Conservation (phyloP, 1,140 invertebrate genomes). For the Apolygus lucorum region DNA sequence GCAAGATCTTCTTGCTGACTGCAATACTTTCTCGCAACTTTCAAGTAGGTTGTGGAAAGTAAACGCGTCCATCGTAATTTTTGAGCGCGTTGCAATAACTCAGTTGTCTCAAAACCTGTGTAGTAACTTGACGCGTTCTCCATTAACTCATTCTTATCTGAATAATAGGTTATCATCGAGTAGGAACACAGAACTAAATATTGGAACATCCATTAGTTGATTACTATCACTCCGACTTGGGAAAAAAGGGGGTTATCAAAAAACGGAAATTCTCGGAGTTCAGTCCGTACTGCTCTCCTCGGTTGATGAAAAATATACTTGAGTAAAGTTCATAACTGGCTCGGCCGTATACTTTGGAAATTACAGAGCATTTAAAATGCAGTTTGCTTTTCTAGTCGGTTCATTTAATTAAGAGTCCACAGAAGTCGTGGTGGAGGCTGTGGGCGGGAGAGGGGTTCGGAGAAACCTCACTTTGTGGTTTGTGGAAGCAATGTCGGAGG, state of each 20-base stretch:
- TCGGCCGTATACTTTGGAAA: conserved; percentile 27
- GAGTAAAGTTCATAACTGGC: conserved; percentile 18
- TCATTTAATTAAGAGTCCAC: conserved; percentile 34
- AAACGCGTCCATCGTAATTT: too few species aligned
- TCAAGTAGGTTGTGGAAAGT: too few species aligned
- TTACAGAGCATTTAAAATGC: conserved; percentile 34
- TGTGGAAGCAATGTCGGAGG: conserved; percentile 25
- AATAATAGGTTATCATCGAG: too few species aligned
- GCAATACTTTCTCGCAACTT: too few species aligned
- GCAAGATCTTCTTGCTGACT: too few species aligned
- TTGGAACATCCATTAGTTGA: conserved; percentile 5
- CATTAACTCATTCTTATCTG: too few species aligned
- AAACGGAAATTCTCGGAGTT: conserved; percentile 3
- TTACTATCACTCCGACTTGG: background rate
- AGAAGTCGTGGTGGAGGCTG: conserved; percentile 17
- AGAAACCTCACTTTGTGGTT: conserved; percentile 25
- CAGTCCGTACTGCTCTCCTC: background rate
- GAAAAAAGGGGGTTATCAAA: background rate
- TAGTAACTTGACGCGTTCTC: too few species aligned
- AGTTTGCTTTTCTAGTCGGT: conserved; percentile 34
- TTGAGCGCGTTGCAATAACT: too few species aligned
- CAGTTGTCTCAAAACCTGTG: too few species aligned
- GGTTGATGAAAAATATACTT: conserved; percentile 18
- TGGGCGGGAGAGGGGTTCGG: conserved; percentile 1
- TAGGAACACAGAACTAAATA: background rate